Evolutionary conservation across 2,113 vertebrate species (phyloP).

Genomic region (Otis tarda): DNA sequence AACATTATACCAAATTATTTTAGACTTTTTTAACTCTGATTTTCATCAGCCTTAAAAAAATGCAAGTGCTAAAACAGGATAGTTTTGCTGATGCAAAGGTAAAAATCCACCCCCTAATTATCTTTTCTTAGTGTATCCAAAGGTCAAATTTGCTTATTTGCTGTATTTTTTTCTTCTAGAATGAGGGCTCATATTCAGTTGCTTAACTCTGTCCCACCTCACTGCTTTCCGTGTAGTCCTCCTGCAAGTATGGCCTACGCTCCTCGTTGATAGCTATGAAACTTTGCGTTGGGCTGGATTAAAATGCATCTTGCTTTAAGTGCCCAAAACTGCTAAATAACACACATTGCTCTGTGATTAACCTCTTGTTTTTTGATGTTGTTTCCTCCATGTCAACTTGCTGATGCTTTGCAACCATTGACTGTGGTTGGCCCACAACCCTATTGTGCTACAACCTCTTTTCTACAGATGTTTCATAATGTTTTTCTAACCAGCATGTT

Average conservation of each 20-base stretch:
- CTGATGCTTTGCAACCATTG: background rate
- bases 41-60: background rate
- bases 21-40: background rate
- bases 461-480: background rate
- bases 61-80: background rate
- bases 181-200: background rate
- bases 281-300: background rate
- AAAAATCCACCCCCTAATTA: background rate
- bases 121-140: background rate
- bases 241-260: accelerated
- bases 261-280: background rate
- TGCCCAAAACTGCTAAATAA: background rate
- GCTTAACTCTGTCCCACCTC: background rate
- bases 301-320: background rate
- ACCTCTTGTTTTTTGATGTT: background rate
- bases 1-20: background rate
- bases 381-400: background rate
- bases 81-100: background rate
- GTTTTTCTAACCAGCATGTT: background rate
- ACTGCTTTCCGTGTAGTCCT: background rate
- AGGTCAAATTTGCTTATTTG: background rate
- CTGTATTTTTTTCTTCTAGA: background rate
- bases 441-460: accelerated
- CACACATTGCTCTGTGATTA: accelerated
- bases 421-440: background rate